A percentile compares a stretch with the other conserved stretches of the same genome.
Evolutionary conservation across 2,888 invertebrate species (phyloP).

Genomic region (Hypercompe scribonia): DNA sequence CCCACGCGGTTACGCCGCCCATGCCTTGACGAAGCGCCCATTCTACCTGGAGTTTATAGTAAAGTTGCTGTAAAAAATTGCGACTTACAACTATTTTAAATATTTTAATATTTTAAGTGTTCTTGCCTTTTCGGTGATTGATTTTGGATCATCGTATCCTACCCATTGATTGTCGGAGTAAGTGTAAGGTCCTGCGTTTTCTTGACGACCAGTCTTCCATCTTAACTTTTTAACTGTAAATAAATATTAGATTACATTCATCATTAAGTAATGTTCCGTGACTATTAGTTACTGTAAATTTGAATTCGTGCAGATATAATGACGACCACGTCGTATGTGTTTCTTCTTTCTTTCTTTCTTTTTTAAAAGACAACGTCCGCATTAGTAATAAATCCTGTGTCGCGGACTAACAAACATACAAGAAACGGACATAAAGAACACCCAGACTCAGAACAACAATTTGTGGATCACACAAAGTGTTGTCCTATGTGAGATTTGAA

Average conservation of each 20-base stretch:
- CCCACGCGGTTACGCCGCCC: conserved; percentile 95
- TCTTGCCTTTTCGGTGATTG: conserved; percentile 89
- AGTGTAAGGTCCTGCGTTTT: conserved; percentile 91
- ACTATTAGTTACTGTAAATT: neutral
- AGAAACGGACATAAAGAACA: too few species aligned
- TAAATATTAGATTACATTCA: conserved; percentile 12
- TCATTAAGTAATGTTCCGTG: neutral
- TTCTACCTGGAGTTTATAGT: conserved; percentile 80
- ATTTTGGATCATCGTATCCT: conserved; percentile 93
- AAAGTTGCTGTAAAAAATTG: neutral
- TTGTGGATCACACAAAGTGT: too few species aligned
- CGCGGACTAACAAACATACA: too few species aligned
- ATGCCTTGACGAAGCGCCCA: conserved; percentile 91
- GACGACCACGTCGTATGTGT: too few species aligned
- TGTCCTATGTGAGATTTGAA: too few species aligned
- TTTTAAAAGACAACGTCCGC: too few species aligned
- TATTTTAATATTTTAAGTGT: neutral
- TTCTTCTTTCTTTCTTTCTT: too few species aligned
- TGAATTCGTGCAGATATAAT: too few species aligned
- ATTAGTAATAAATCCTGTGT: too few species aligned
- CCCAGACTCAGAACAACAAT: too few species aligned
- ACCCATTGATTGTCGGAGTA: conserved; percentile 95
- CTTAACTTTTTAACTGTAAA: conserved; percentile 87
- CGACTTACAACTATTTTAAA: neutral
- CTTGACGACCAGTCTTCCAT: conserved; percentile 89